Conservation (phyloP, 2,797 vertebrate species). For the Eidolon dupreanum region DNA sequence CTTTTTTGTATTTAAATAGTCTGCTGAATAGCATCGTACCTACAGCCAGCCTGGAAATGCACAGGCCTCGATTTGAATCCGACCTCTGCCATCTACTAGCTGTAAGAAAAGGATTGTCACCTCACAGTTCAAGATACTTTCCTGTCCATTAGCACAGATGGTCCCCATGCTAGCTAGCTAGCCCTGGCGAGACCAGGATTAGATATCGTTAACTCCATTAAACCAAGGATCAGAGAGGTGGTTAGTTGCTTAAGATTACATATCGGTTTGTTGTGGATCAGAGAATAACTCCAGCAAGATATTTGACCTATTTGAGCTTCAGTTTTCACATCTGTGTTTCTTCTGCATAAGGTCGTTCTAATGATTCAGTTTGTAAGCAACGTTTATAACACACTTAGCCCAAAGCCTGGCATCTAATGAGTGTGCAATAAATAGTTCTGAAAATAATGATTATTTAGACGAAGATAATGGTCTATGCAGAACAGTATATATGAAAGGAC, state of each 20-base stretch:
- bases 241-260: background rate
- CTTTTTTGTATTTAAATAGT: background rate
- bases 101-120: background rate
- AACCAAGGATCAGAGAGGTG: background rate
- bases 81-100: background rate
- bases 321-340: background rate
- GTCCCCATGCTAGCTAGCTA: background rate
- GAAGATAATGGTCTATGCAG: background rate
- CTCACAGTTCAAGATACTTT: background rate
- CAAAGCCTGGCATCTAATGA: constrained; percentile 29
- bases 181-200: background rate
- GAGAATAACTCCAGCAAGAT: background rate
- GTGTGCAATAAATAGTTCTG: background rate
- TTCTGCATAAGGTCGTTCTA: background rate
- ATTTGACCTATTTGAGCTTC: background rate
- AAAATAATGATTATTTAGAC: background rate
- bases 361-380: background rate
- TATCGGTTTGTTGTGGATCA: background rate
- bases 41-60: background rate
- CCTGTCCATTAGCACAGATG: background rate
- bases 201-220: background rate
- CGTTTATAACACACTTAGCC: background rate
- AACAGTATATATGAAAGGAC: background rate
- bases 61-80: background rate
- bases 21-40: no score